A percentile compares a stretch with the other conserved stretches of the same genome.
These are phyloP conservation scores for Phengaris arion DNA, from an alignment of 2,888 invertebrate species.

Conservation along the genomic window DNA sequence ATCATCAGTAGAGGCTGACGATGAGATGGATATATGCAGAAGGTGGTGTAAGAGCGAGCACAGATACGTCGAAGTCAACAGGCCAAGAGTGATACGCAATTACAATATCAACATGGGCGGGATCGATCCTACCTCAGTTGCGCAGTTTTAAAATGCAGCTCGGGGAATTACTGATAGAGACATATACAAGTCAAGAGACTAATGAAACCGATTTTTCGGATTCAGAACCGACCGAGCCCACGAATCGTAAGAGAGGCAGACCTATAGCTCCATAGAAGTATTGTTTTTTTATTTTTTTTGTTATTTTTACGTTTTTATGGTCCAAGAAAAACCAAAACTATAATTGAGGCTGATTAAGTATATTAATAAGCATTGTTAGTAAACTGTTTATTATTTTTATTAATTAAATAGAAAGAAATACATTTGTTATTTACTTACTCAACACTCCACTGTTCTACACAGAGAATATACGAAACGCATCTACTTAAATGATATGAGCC, in stretches of 20 bases:
- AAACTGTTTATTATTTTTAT: not conserved
- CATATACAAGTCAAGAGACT: not conserved
- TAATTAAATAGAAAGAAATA: slow-evolving; percentile 3
- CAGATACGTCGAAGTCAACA: slow-evolving; percentile 26
- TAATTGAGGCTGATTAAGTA: not conserved
- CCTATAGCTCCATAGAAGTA: slow-evolving; percentile 9
- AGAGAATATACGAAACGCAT: not conserved
- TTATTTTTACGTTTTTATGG: not conserved
- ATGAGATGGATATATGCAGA: slow-evolving; percentile 31
- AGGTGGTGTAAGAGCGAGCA: slow-evolving; percentile 32
- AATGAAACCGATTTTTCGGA: slow-evolving; percentile 15
- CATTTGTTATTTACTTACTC: not conserved
- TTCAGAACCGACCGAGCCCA: slow-evolving; percentile 15
- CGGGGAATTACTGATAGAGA: slow-evolving; percentile 10
- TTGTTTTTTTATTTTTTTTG: not conserved
- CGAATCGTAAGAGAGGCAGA: slow-evolving; percentile 18
- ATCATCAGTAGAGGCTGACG: slow-evolving; percentile 30
- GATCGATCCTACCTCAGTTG: slow-evolving; percentile 31
- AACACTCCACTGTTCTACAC: not conserved
- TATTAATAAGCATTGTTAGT: slow-evolving; percentile 4
- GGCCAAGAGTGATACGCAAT: slow-evolving; percentile 32
- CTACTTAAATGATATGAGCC: no score
- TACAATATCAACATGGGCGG: slow-evolving; percentile 28
- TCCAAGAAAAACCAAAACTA: not conserved
- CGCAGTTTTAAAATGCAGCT: slow-evolving; percentile 29